phyloP scores from a whole-genome alignment of 2,797 vertebrate genomes.

The Lemur catta region DNA sequence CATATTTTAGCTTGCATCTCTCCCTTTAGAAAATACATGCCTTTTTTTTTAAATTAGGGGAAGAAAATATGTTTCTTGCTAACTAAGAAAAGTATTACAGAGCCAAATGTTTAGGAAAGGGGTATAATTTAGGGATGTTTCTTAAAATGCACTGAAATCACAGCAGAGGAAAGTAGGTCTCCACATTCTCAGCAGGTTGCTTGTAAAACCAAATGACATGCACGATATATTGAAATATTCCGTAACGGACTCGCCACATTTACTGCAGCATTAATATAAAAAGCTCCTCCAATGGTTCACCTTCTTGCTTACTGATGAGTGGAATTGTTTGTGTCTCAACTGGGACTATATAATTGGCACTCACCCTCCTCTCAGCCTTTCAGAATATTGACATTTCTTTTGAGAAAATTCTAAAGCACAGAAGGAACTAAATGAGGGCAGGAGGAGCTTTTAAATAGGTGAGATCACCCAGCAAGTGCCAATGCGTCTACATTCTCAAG shows the following conservation, averaged over 20 bases:
- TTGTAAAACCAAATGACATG: conserved; percentile 12
- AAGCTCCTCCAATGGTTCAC: not conserved
- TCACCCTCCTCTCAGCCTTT: not conserved
- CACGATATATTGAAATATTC: not conserved
- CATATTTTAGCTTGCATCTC: not conserved
- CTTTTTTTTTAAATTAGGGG: not conserved
- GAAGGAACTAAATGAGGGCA: not conserved
- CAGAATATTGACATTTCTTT: not conserved
- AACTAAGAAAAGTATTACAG: not conserved
- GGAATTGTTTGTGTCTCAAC: not conserved
- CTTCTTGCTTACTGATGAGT: conserved; percentile 4
- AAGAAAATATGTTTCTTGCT: not conserved
- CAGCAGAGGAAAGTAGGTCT: not conserved
- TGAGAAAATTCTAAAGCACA: not conserved
- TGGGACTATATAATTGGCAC: conserved; percentile 11
- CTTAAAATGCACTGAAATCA: not conserved
- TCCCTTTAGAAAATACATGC: not conserved
- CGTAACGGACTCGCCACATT: not conserved
- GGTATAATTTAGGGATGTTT: not conserved
- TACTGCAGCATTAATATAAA: not conserved
- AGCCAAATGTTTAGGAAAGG: not conserved
- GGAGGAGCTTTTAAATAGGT: not conserved
- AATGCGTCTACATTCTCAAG: not conserved
- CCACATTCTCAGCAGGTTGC: not conserved
- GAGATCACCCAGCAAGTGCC: not conserved